Percentiles rank a stretch among this genome's conserved stretches.
Conservation (phyloP, 2,797 vertebrate genomes). For the Semaprochilodus insignis region DNA sequence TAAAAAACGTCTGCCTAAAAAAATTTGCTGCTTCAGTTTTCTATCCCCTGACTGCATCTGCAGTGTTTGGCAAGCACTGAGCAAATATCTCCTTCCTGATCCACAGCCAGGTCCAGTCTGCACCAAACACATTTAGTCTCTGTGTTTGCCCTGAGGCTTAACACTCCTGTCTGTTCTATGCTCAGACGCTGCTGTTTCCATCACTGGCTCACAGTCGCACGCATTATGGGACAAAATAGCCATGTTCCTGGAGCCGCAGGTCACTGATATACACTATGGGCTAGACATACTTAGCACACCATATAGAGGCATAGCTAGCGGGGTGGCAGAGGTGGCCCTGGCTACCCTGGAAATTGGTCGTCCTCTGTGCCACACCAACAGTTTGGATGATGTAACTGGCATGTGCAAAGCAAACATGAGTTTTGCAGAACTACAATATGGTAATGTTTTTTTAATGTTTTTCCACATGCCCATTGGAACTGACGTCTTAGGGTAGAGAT, state of each 20-base stretch:
- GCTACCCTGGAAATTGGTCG: no score
- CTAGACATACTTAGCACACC: no score
- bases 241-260: neutral
- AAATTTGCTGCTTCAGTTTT: slow-evolving; percentile 4
- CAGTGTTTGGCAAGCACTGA: neutral
- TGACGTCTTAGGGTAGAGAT: no score
- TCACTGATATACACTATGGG: neutral
- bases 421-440: no score
- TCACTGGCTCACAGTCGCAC: neutral
- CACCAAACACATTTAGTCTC: neutral
- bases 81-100: slow-evolving; percentile 10
- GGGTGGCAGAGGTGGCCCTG: no score
- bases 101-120: neutral
- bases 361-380: no score
- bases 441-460: no score
- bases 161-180: neutral
- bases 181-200: neutral
- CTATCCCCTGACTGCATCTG: neutral
- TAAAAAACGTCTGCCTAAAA: slow-evolving; percentile 1
- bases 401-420: no score
- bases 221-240: neutral
- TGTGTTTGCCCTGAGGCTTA: slow-evolving; percentile 5
- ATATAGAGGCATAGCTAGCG: no score
- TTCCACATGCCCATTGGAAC: no score
- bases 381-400: no score